A percentile compares a stretch with the other conserved stretches of the same genome.
Evolutionary conservation across 2,797 vertebrate genomes (phyloP).

Genomic region (Discoglossus pictus): DNA sequence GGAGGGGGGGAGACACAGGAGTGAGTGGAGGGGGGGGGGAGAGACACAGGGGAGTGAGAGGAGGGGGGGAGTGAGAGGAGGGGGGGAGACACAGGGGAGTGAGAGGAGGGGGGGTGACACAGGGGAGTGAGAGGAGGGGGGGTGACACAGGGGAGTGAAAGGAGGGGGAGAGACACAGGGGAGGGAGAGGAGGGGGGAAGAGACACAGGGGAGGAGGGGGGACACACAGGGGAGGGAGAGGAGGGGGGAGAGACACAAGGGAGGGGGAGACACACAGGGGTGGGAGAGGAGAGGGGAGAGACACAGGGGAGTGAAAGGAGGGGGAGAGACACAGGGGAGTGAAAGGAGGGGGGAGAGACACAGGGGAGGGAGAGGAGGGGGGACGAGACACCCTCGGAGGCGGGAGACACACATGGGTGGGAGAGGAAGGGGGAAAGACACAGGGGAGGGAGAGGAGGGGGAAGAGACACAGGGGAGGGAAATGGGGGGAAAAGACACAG

Average conservation of each 20-base stretch:
- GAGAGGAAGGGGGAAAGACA: not conserved
- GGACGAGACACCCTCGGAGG: too few relatives aligned
- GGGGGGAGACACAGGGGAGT: too few relatives aligned
- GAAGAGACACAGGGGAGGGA: not conserved
- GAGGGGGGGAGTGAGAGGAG: too few relatives aligned
- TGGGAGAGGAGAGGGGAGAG: too few relatives aligned
- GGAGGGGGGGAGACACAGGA: too few relatives aligned
- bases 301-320: not conserved
- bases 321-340: too few relatives aligned
- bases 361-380: not conserved
- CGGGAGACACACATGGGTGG: not conserved
- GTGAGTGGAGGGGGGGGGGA: too few relatives aligned
- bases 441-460: not conserved
- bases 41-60: too few relatives aligned
- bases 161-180: not conserved
- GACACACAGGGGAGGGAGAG: not conserved
- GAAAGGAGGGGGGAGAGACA: too few relatives aligned
- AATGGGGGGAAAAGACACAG: not conserved
- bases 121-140: not conserved
- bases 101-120: too few relatives aligned
- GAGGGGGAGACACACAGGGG: not conserved
- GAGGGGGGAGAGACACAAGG: not conserved
- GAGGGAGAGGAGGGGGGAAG: fast-evolving
- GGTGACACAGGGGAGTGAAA: not conserved
- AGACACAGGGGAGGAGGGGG: not conserved